A percentile compares a stretch with the other conserved stretches of the same genome.
phyloP scores from a whole-genome alignment of 2,888 invertebrate genomes.

The Fabriciana adippe region DNA sequence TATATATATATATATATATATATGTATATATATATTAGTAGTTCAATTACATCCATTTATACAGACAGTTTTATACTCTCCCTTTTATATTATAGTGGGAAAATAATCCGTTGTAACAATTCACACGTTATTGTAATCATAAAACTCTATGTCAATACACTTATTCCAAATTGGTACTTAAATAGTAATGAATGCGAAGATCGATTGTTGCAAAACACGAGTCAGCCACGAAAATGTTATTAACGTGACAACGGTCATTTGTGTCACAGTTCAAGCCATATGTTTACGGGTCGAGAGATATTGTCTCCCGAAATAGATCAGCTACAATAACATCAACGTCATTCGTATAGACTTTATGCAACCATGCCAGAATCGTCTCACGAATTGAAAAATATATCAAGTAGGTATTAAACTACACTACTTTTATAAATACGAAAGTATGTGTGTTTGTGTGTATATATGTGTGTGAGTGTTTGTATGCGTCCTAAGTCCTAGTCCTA shows the following conservation, averaged over 20 bases:
- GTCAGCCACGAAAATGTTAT: slow-evolving; percentile 27
- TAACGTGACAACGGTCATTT: slow-evolving; percentile 29
- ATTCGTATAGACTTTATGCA: slow-evolving; percentile 27
- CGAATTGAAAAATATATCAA: not conserved
- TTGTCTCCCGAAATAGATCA: slow-evolving; percentile 37
- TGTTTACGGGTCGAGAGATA: slow-evolving; percentile 31
- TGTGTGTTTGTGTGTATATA: no score
- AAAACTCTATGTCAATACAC: slow-evolving; percentile 10
- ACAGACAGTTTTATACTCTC: no score
- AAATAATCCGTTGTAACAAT: not conserved
- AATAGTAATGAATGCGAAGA: slow-evolving; percentile 5
- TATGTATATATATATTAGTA: no score
- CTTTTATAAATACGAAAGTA: not conserved
- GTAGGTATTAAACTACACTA: not conserved
- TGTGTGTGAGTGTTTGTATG: no score
- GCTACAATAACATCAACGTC: slow-evolving; percentile 29
- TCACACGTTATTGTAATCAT: not conserved
- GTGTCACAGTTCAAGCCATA: slow-evolving; percentile 32
- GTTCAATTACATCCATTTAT: no score
- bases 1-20: no score
- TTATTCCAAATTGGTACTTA: slow-evolving; percentile 1
- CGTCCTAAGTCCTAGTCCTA: no score
- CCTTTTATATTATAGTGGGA: no score
- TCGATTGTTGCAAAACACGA: slow-evolving; percentile 5
- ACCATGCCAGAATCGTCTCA: not conserved